Evolutionary conservation across 2,888 invertebrate genomes (phyloP), one percentile per base, ranked within the genome.

Genomic region (Schrankia costaestrigalis): DNA sequence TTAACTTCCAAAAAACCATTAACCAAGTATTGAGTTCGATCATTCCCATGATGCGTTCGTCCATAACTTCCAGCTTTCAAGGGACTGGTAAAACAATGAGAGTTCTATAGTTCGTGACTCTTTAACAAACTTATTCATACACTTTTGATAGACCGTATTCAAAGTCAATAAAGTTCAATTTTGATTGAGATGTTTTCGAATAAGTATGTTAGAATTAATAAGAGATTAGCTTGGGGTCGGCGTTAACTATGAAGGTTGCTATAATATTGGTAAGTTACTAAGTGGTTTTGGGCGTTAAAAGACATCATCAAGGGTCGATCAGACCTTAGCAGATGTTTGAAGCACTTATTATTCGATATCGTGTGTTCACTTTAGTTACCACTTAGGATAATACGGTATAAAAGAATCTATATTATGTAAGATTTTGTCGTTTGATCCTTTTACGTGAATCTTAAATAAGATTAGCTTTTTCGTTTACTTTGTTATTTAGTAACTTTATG

Each of bases 1-100:
- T 41, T 43, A 56, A 56, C 35, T 54, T 32, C 24, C 25, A 39
- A 55, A 50, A 58, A 43, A 43, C 35, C 43, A 44, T 46, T 50
- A 41, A 44, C 27, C 1, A 36, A 51, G 40, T 59, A 56, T 51
- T 41, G 52, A 51, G 41, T 44, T 35, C 43, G 36, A 46, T 44
- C 45, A 56, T 48, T 56, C 56, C 60, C 52, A 56, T 46, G 52
- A 41, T 56, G 45, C 47, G 32, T 57, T 45, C 38, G 32, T 35
- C 47, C 42, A 56, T 48, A 57, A 61, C 45, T 54, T 60, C 9
- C 29, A 40, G 46, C 45, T 42, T 46, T 26, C 51, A 43, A 51
- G 62, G 58, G 58, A 60, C 58, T 57, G 48, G 26, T 58, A 54
- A 54, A 49, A 58, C 62, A 61, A 61, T 61, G 55, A 60, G 46